These are phyloP conservation scores for Archegozetes longisetosus DNA, from an alignment of 1,140 invertebrate species.

Conservation along the genomic window DNA sequence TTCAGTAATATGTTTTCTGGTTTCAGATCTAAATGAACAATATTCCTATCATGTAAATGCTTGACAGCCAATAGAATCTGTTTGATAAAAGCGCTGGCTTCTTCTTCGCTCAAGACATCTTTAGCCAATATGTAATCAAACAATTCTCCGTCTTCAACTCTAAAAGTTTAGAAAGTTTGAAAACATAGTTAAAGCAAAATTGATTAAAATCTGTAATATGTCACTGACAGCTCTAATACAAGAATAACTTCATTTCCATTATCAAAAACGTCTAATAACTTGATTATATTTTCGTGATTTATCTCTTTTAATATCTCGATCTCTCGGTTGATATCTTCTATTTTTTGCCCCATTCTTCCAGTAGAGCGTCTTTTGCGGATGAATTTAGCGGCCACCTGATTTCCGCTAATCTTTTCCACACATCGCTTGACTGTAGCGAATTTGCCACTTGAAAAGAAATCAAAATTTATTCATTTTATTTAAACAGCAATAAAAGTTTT, in stretches of 20 bases:
- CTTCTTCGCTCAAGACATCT: conserved; percentile 59
- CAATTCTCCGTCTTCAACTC: conserved; percentile 73
- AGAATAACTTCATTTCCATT: conserved; percentile 64
- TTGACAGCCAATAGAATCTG: conserved; percentile 73
- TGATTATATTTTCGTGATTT: conserved; percentile 59
- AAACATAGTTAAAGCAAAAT: background rate
- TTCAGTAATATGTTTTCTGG: conserved; percentile 83
- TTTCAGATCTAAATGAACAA: conserved; percentile 59
- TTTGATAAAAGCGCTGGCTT: conserved; percentile 55
- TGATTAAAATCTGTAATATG: background rate
- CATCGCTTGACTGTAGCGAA: conserved; percentile 38
- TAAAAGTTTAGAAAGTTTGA: conserved; percentile 26
- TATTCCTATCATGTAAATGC: conserved; percentile 67
- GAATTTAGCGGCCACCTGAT: conserved; percentile 39
- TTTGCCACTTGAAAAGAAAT: conserved; percentile 33
- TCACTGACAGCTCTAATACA: conserved; percentile 66
- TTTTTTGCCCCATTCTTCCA: conserved; percentile 32
- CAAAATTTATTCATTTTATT: conserved; percentile 3
- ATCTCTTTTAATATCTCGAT: conserved; percentile 69
- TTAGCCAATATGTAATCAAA: conserved; percentile 76
- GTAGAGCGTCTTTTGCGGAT: conserved; percentile 34
- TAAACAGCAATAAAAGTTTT: too few species aligned
- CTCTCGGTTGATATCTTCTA: conserved; percentile 62
- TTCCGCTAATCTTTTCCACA: conserved; percentile 27
- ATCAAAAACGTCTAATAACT: conserved; percentile 72